phyloP scores from a whole-genome alignment of 2,888 invertebrate species.

The Galerucella calmariensis region DNA sequence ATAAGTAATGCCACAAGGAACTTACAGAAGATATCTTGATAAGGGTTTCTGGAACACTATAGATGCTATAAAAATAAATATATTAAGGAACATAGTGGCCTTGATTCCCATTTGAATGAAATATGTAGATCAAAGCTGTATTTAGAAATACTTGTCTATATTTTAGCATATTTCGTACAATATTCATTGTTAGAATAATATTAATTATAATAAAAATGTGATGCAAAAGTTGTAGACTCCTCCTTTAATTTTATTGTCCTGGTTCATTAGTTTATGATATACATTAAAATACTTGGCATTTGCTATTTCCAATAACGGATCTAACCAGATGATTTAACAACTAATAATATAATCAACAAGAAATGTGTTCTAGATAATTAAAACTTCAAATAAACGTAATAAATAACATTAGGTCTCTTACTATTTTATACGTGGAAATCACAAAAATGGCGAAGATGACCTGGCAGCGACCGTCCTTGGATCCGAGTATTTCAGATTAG shows the following conservation, averaged over 20 bases:
- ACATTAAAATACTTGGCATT: neutral
- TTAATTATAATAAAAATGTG: neutral
- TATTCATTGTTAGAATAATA: too few species aligned
- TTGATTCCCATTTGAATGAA: too few species aligned
- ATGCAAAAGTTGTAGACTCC: neutral
- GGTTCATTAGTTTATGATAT: neutral
- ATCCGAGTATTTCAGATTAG: conserved; percentile 14
- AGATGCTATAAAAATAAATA: too few species aligned
- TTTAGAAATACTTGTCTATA: too few species aligned
- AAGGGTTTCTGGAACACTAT: too few species aligned
- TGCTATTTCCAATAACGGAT: conserved; percentile 8
- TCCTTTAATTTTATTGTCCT: neutral
- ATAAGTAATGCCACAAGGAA: too few species aligned
- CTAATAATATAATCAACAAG: neutral
- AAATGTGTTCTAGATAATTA: conserved; percentile 10
- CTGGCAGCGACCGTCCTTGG: conserved; percentile 32
- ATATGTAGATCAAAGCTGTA: too few species aligned
- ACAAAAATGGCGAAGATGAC: conserved; percentile 19
- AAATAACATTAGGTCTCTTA: neutral
- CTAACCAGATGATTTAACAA: neutral
- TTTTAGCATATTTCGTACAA: too few species aligned
- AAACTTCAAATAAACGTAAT: conserved; percentile 10
- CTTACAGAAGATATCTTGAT: too few species aligned
- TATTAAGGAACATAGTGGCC: too few species aligned
- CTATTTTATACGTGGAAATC: neutral